Percentiles rank a stretch among this genome's conserved stretches.
Conservation (phyloP, 2,888 invertebrate species). For the Odontocerum albicorne region DNA sequence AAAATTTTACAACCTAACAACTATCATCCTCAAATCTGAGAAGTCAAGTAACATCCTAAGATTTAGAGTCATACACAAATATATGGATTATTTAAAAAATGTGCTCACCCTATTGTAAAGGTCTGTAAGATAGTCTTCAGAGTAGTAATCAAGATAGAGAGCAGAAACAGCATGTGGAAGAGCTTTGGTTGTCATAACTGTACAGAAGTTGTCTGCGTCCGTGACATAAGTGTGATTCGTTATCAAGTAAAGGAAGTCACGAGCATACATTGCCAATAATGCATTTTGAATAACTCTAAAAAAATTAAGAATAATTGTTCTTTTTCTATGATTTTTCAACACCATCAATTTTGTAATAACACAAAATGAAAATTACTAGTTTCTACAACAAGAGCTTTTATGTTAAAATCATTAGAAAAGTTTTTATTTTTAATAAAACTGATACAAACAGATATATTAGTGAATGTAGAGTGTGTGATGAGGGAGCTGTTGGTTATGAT, state of each 20-base stretch:
- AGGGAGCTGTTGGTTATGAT: too few species aligned
- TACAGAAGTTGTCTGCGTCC: constrained; percentile 41
- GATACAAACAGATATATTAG: too few species aligned
- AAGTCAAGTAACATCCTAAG: too few species aligned
- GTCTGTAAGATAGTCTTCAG: constrained; percentile 45
- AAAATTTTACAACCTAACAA: background rate
- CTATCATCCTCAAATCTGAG: background rate
- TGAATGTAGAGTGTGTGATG: too few species aligned
- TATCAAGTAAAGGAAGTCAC: constrained; percentile 50
- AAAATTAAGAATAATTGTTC: constrained; percentile 5
- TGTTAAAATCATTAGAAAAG: too few species aligned
- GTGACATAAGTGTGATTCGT: constrained; percentile 46
- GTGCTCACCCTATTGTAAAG: constrained; percentile 46
- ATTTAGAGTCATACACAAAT: background rate
- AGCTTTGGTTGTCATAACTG: constrained; percentile 45
- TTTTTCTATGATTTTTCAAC: background rate
- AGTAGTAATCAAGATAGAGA: constrained; percentile 50
- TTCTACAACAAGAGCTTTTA: too few species aligned
- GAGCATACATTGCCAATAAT: constrained; percentile 49
- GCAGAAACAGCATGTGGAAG: constrained; percentile 49
- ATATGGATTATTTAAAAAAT: background rate
- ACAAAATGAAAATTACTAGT: too few species aligned
- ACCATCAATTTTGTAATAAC: too few species aligned
- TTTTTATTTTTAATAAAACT: too few species aligned
- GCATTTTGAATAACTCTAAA: constrained; percentile 53